A percentile compares a stretch with the other conserved stretches of the same genome.
phyloP scores from a whole-genome alignment of 2,797 vertebrate species.

The Aulostomus chinensis region DNA sequence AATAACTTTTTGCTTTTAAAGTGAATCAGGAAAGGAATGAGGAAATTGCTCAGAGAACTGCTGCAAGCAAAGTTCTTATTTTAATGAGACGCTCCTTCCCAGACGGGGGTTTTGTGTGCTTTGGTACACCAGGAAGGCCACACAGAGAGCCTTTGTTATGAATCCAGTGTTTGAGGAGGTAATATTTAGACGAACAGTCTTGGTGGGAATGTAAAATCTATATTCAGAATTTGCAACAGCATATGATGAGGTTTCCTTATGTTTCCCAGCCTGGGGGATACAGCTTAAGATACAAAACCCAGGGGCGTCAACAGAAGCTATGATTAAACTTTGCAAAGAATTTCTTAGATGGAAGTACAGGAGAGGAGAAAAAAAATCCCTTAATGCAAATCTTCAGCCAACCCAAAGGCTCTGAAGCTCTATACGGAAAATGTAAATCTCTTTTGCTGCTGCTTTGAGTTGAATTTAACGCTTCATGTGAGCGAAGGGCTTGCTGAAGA shows the following conservation, averaged over 20 bases:
- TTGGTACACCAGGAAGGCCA: slow-evolving; percentile 17
- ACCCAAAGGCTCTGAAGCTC: slow-evolving; percentile 68
- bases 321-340: slow-evolving; percentile 68
- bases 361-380: slow-evolving; percentile 31
- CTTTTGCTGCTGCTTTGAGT: slow-evolving; percentile 70
- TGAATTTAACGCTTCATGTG: slow-evolving; percentile 78
- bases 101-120: slow-evolving; percentile 10
- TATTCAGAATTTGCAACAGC: slow-evolving; percentile 53
- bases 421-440: slow-evolving; percentile 74
- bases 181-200: slow-evolving; percentile 45
- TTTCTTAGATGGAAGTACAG: slow-evolving; percentile 51
- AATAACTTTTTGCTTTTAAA: slow-evolving; percentile 16
- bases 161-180: slow-evolving; percentile 45
- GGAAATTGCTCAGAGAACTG: slow-evolving; percentile 26
- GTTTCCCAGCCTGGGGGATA: slow-evolving; percentile 43
- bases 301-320: slow-evolving; percentile 65
- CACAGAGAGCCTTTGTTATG: slow-evolving; percentile 57
- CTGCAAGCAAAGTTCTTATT: slow-evolving; percentile 25
- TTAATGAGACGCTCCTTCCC: slow-evolving; percentile 43
- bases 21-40: slow-evolving; percentile 15
- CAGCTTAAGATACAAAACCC: slow-evolving; percentile 67
- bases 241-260: slow-evolving; percentile 62
- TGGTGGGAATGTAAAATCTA: slow-evolving; percentile 49
- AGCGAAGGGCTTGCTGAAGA: slow-evolving; percentile 65
- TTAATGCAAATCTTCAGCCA: slow-evolving; percentile 72